Evolutionary conservation across 2,888 invertebrate species (phyloP).

Genomic region (Ennomos erosarius): DNA sequence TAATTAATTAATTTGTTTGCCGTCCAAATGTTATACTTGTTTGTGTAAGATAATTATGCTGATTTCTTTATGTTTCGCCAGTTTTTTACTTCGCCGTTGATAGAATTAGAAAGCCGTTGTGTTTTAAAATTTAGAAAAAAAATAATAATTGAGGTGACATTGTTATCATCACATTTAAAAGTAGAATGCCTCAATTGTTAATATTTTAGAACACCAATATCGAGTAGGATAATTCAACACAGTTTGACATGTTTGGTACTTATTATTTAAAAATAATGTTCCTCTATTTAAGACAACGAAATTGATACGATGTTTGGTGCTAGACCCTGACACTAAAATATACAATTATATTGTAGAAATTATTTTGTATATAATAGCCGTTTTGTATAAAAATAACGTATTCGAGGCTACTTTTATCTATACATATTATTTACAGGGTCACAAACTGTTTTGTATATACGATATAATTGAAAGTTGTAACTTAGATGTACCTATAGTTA

Average conservation of each 20-base stretch:
- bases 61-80: not conserved
- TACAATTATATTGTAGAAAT: constrained; percentile 43
- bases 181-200: too few species aligned
- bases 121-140: not conserved
- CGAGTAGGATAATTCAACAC: not conserved
- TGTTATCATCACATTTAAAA: too few species aligned
- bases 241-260: not conserved
- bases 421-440: constrained; percentile 72
- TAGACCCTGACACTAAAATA: constrained; percentile 64
- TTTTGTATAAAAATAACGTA: constrained; percentile 59
- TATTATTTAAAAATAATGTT: constrained; percentile 7
- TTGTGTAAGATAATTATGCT: constrained; percentile 9
- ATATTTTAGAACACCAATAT: too few species aligned
- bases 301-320: constrained; percentile 64
- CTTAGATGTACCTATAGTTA: constrained; percentile 52
- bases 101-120: constrained; percentile 1
- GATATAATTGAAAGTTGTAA: constrained; percentile 56
- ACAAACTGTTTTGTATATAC: constrained; percentile 69
- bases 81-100: not conserved
- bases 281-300: constrained; percentile 24
- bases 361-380: constrained; percentile 67
- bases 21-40: constrained; percentile 68
- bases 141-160: too few species aligned
- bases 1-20: constrained; percentile 51
- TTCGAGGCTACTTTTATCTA: constrained; percentile 71